These are phyloP conservation scores for Sepioteuthis lessoniana DNA, from an alignment of 2,888 invertebrate genomes.

Conservation along the genomic window DNA sequence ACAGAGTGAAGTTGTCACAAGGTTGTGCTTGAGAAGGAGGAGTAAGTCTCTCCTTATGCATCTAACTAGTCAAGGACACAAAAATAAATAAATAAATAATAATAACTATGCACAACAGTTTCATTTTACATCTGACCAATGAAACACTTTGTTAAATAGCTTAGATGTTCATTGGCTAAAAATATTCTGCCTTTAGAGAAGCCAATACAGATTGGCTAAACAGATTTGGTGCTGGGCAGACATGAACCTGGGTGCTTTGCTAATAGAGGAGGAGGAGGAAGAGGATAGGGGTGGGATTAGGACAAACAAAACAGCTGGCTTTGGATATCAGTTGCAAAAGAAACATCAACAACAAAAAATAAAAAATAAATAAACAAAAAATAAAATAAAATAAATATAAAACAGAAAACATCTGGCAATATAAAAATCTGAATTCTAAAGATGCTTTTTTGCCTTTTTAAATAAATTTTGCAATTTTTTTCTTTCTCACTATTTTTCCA, in stretches of 20 bases:
- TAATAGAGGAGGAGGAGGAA: neutral
- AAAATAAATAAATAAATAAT: neutral
- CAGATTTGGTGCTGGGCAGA: conserved; percentile 11
- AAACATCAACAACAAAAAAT: neutral
- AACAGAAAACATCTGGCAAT: neutral
- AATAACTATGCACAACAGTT: conserved; percentile 1
- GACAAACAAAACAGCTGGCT: neutral
- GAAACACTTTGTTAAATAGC: neutral
- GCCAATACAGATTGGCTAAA: neutral
- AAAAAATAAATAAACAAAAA: neutral
- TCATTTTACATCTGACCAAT: neutral
- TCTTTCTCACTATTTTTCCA: neutral
- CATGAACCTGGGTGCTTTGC: conserved; percentile 40
- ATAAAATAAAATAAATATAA: too few species aligned
- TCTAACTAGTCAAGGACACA: neutral
- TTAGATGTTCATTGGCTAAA: neutral
- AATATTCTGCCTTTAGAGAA: neutral
- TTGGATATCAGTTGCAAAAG: neutral
- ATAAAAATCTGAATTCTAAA: neutral
- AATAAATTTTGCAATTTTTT: neutral
- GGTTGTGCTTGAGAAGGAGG: neutral
- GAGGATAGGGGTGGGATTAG: neutral
- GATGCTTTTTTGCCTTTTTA: too few species aligned
- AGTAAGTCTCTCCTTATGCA: neutral
- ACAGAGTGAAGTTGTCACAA: conserved; percentile 33